Base-by-base conservation (phyloP, 2,888 invertebrate genomes). In the Volucella inanis region DNA sequence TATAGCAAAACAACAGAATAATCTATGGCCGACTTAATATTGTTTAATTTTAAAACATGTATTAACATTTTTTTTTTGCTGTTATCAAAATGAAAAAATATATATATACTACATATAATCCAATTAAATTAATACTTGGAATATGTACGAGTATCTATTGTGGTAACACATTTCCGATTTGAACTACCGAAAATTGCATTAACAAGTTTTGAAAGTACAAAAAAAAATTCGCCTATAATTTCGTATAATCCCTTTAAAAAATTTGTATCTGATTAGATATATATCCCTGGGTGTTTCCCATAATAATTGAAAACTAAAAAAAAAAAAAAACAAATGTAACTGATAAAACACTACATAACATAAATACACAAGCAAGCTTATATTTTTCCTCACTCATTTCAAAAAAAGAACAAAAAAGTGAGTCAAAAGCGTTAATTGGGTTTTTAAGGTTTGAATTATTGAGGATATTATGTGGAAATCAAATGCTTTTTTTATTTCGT, bases 1-100 rank as follows among this genome's bases (percentile, higher is more conserved):
- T 43, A 80, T 71, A 84, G 79, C 79, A 84, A 84, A 84, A 71
- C 84, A 84, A 74, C 74, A 79, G 83, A 79, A 65, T 71, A 68
- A 50, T 39, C 50, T 43, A 61, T 45, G 55, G 45, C 70, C 62
- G 70, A 70, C 45, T 38, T 67, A 45, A 52, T 55, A 70, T 77
- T 50, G 49, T 77, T 77, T 71, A 47, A 31, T 67, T 75, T 64
- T 67, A 18, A 59, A 41, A 52, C 65, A 78, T 57, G 39, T 57
- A 59, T 79, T 75, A 75, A 71, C 62, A 70, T 70, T 78, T 84
- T 65, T 59, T 38, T 52, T 79, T 83, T 83, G 83, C 83, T 75
- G 79, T 72, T 79, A 70, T 74, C 45, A 74, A 83, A n/a, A 54
- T 41, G 45, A 57, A 22, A n/a, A 39, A 39, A 55, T 52, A 64